A percentile compares a stretch with the other conserved stretches of the same genome.
Conservation (phyloP, 2,888 invertebrate species). For the Scaptomyza parva region DNA sequence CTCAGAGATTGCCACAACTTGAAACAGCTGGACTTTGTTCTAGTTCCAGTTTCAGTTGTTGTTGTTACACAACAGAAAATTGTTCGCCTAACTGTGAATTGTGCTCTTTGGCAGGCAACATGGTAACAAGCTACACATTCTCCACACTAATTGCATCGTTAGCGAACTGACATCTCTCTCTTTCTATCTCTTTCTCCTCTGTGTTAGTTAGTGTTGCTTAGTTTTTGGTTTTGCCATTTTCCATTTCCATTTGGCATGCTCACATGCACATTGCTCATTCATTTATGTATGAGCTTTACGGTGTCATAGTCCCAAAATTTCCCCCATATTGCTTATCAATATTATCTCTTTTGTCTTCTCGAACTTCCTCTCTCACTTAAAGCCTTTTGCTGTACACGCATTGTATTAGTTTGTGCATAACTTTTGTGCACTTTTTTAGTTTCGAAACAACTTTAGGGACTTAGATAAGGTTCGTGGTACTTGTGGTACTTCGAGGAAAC, state of each 20-base stretch:
- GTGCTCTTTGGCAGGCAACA: constrained; percentile 14
- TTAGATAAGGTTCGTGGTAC: no score
- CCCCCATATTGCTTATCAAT: constrained; percentile 62
- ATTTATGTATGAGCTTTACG: constrained; percentile 58
- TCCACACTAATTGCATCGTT: constrained; percentile 72
- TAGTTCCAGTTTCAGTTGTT: neutral
- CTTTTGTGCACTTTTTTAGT: no score
- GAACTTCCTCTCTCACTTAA: neutral
- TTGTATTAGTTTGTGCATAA: neutral
- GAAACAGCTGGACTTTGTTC: neutral
- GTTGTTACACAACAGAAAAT: no score
- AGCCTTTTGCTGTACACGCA: neutral
- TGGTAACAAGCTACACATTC: constrained; percentile 19
- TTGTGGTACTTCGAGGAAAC: neutral
- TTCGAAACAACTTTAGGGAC: no score
- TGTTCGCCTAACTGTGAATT: constrained; percentile 8
- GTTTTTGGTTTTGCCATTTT: no score
- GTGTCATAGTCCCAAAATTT: constrained; percentile 35
- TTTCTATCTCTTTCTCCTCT: constrained; percentile 11
- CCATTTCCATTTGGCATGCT: constrained; percentile 31
- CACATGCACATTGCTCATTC: constrained; percentile 47
- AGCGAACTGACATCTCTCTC: constrained; percentile 34
- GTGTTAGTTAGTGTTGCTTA: constrained; percentile 9
- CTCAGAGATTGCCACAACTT: neutral
- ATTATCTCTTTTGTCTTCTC: constrained; percentile 10